phyloP scores from a whole-genome alignment of 2,888 invertebrate genomes.

The Nemurella pictetii region DNA sequence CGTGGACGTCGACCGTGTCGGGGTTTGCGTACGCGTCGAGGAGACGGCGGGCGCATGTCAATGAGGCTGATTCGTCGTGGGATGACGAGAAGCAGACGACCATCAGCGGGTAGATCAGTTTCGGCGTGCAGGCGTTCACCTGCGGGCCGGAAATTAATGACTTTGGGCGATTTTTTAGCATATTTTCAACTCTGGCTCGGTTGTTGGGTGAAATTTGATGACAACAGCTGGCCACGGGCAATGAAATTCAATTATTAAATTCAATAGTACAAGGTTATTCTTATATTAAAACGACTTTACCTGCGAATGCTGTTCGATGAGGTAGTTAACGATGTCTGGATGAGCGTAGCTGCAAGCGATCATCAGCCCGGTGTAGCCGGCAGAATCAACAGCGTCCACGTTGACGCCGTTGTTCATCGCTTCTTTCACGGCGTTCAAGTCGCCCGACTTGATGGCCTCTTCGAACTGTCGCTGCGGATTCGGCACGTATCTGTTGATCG shows the following conservation, averaged over 20 bases:
- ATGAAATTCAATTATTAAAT: too few species aligned
- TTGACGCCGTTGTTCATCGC: neutral
- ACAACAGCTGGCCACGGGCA: too few species aligned
- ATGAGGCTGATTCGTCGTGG: conserved; percentile 38
- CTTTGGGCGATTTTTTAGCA: too few species aligned
- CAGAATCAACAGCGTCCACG: neutral
- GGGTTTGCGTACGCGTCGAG: conserved; percentile 40
- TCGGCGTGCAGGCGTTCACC: neutral
- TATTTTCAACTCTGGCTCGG: too few species aligned
- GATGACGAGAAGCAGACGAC: conserved; percentile 41
- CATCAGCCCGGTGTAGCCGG: neutral
- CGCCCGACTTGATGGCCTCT: neutral
- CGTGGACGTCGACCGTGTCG: conserved; percentile 39
- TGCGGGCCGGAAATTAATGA: too few species aligned
- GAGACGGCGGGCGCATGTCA: conserved; percentile 41
- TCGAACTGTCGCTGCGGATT: neutral
- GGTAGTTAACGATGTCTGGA: neutral
- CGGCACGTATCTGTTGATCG: too few species aligned
- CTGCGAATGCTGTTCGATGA: neutral
- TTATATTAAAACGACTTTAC: too few species aligned
- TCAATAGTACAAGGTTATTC: too few species aligned
- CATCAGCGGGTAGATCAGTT: conserved; percentile 38
- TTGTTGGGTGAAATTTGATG: too few species aligned
- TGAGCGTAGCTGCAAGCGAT: neutral
- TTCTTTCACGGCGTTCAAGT: neutral